Base-by-base conservation (phyloP, 2,797 vertebrate species). In the Oryzias dopingdopingensis region DNA sequence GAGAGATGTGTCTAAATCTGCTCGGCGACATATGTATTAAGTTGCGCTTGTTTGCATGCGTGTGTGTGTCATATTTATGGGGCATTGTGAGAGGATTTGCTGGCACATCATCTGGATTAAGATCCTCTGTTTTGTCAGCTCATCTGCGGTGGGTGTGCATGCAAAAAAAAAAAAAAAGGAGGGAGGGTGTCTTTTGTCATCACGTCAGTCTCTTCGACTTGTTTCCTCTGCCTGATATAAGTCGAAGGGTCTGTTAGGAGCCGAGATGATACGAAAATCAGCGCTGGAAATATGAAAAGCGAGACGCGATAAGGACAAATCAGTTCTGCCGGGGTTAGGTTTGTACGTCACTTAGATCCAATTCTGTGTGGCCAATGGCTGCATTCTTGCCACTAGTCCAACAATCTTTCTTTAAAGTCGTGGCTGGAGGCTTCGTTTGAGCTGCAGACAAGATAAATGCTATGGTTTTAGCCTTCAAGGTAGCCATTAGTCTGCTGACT, bases 51-150 rank as follows among this genome's bases (percentile, higher is more conserved):
- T 14, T 58, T 67, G 51, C 20, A 24, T 49, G 59, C 8, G 6
- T 40, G 46, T 57, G 24, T 41, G 52, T 32, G 53, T 42, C 44
- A 4, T 18, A 44, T 61, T 56, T 59, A 41, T 5, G 20, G 32
- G 67, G 70, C 59, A 59, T 72, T 81, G 75, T 72, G 71, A 82
- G 72, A 71, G 73, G 86, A 86, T 89, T 86, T 74, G 73, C 61
- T 52, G 72, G 70, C 76, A 76, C 82, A 74, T 90, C 88, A 85
- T 82, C 49, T 43, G 75, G 87, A 90, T 91, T 89, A 90, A 70
- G 84, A 75, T 56, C 76, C 82, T 81, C 65, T 67, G 80, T 86
- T 89, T 83, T 87, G 87, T 87, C 77, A 86, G 84, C 62, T 80
- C 77, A 80, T 85, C 64, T 59, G 78, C 49, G 43, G 71, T 23